Evolutionary conservation across 2,797 vertebrate species (phyloP).

Genomic region (Masticophis lateralis): DNA sequence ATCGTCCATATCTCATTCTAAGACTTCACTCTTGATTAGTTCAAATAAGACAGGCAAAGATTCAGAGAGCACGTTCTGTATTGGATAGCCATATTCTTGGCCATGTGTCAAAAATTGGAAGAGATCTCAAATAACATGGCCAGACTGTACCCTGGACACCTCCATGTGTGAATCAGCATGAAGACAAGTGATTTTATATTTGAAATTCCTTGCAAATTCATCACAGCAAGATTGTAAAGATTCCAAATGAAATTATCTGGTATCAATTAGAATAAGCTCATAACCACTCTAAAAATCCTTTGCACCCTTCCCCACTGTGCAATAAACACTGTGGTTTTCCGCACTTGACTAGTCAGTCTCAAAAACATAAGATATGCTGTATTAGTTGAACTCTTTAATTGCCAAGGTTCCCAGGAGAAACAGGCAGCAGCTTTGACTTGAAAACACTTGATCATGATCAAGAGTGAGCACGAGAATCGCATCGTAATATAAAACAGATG

Average conservation of each 20-base stretch:
- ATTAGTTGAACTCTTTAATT: background rate
- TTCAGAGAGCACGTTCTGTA: background rate
- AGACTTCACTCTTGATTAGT: background rate
- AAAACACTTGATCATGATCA: background rate
- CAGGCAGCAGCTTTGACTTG: background rate
- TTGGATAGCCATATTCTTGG: background rate
- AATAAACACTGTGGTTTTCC: background rate
- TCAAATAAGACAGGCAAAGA: background rate
- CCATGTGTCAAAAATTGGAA: background rate
- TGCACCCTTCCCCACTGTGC: background rate
- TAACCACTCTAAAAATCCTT: background rate
- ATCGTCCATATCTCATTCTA: background rate
- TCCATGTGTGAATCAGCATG: background rate
- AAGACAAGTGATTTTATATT: background rate
- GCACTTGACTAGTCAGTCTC: background rate
- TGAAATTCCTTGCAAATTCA: background rate
- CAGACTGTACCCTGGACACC: background rate
- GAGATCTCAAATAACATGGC: background rate
- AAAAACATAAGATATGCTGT: background rate
- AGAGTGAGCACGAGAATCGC: background rate
- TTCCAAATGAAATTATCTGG: background rate
- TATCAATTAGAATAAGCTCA: background rate
- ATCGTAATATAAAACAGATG: background rate
- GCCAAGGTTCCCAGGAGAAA: background rate
- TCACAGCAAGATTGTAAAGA: background rate